Evolutionary conservation across 2,113 vertebrate genomes (phyloP).

Genomic region (Saguinus midas): DNA sequence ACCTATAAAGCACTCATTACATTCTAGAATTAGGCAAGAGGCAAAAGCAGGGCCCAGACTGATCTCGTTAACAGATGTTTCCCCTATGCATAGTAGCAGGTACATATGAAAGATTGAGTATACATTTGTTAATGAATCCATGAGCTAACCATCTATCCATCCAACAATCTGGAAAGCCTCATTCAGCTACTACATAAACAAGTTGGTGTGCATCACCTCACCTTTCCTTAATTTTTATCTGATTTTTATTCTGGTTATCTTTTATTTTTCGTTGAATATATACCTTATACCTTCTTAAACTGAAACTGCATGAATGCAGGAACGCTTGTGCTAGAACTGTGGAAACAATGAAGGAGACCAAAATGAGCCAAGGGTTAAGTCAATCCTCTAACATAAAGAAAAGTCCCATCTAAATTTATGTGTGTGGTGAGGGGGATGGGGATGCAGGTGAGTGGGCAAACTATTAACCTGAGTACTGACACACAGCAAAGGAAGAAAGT

Average conservation of each 20-base stretch:
- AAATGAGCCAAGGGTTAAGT: background rate
- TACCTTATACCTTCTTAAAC: background rate
- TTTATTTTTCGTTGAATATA: background rate
- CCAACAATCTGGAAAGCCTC: background rate
- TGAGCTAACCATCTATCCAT: background rate
- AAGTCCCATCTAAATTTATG: too few species aligned
- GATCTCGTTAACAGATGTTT: background rate
- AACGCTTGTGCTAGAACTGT: background rate
- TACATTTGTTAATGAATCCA: background rate
- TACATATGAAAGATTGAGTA: background rate
- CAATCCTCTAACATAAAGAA: background rate
- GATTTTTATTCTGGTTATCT: background rate
- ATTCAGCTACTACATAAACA: background rate
- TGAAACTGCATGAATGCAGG: background rate
- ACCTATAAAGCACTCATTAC: background rate
- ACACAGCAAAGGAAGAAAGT: background rate
- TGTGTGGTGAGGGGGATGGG: too few species aligned
- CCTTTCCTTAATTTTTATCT: background rate
- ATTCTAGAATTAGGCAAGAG: background rate
- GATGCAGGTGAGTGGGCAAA: fast-evolving
- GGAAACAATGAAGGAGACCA: background rate
- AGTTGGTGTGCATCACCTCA: background rate
- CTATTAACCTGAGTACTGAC: background rate
- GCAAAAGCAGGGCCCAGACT: background rate
- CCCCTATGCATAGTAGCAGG: background rate